Conservation (phyloP, 2,797 vertebrate species). For the Capromys pilorides region DNA sequence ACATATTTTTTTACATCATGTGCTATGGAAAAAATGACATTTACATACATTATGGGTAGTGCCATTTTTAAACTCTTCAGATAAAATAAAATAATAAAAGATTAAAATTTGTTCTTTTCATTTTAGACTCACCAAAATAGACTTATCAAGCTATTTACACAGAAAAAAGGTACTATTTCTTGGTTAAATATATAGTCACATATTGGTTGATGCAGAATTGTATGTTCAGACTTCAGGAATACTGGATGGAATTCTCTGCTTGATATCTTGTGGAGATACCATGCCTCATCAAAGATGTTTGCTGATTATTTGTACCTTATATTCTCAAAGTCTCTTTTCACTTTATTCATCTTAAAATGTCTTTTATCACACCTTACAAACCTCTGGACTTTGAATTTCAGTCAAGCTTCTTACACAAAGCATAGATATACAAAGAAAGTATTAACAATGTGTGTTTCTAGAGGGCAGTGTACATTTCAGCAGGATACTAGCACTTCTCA, state of each 20-base stretch:
- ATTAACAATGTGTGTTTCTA: not conserved
- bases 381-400: not conserved
- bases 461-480: not conserved
- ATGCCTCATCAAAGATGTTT: not conserved
- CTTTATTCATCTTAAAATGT: conserved; percentile 2
- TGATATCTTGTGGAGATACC: not conserved
- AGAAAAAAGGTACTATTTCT: not conserved
- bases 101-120: not conserved
- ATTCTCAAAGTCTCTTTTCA: not conserved
- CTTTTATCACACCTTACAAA: not conserved
- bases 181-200: not conserved
- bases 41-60: not conserved
- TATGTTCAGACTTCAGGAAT: conserved; percentile 5
- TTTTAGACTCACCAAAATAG: not conserved
- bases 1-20: not conserved
- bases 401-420: not conserved
- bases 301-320: not conserved
- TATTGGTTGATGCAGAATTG: not conserved
- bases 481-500: not conserved
- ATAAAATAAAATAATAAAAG: not conserved
- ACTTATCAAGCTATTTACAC: not conserved
- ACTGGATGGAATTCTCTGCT: not conserved
- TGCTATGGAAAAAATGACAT: not conserved
- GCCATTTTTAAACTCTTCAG: not conserved
- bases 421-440: not conserved